A percentile compares a stretch with the other conserved stretches of the same genome.
Conservation (phyloP, 2,797 vertebrate genomes). For the Acrocephalus scirpaceus region DNA sequence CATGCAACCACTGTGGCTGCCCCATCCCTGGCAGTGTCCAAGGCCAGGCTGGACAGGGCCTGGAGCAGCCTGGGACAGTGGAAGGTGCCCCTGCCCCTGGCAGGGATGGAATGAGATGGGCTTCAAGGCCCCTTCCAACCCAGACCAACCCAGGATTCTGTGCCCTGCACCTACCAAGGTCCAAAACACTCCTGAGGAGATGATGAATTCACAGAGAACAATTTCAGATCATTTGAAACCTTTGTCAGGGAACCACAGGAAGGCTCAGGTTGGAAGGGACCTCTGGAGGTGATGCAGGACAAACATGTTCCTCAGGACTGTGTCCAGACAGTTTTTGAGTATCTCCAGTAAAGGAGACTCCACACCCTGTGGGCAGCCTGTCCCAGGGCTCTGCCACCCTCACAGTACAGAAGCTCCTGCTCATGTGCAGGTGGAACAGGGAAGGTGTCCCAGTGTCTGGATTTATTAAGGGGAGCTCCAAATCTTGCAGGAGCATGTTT, state of each 20-base stretch:
- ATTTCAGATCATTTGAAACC: neutral
- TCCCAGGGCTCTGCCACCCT: neutral
- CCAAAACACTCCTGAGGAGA: neutral
- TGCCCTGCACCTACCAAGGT: neutral
- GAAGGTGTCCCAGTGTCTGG: neutral
- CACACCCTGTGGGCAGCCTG: neutral
- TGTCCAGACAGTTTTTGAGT: neutral
- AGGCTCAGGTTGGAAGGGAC: neutral
- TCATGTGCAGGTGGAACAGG: neutral
- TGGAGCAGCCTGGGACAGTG: neutral
- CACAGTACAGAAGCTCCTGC: neutral
- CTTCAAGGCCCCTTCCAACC: neutral
- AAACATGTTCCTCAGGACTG: neutral
- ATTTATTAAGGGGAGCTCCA: neutral
- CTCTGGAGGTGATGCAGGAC: neutral
- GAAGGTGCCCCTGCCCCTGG: neutral
- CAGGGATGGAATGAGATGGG: neutral
- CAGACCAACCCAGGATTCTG: neutral
- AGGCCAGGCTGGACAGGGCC: neutral
- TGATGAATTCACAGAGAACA: neutral
- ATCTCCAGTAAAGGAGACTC: neutral
- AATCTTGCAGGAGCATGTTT: neutral
- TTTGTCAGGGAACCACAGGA: neutral
- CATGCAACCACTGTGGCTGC: neutral
- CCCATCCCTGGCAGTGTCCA: neutral